Evolutionary conservation across 2,888 invertebrate genomes (phyloP).

Genomic region (Hydrotaea diabolus): DNA sequence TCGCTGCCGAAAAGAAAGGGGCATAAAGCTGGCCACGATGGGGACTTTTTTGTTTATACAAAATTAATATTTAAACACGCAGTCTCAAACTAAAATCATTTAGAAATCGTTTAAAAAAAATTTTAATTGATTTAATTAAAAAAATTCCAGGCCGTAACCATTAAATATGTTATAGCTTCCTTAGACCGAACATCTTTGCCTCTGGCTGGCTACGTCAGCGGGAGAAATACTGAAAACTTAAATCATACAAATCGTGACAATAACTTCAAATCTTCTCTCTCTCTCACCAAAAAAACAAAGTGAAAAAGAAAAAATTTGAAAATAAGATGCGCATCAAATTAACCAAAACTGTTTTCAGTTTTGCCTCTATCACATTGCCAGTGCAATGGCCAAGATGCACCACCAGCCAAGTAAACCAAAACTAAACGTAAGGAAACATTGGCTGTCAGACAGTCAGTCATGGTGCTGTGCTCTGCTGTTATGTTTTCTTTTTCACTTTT

Average conservation of each 20-base stretch:
- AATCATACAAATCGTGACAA: conserved; percentile 64
- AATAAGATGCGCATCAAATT: conserved; percentile 61
- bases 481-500: background rate
- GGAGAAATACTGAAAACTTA: too few species aligned
- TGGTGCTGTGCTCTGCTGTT: conserved; percentile 4
- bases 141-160: too few species aligned
- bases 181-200: too few species aligned
- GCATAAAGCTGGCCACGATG: too few species aligned
- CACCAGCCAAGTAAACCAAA: conserved; percentile 1
- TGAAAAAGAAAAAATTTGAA: background rate
- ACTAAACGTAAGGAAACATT: background rate
- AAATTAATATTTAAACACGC: too few species aligned
- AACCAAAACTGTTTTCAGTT: conserved; percentile 34
- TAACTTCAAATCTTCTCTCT: conserved; percentile 47
- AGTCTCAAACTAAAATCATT: too few species aligned
- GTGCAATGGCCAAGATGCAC: conserved; percentile 23
- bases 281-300: background rate
- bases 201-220: too few species aligned
- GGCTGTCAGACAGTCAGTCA: conserved; percentile 37
- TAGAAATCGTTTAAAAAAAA: too few species aligned
- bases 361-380: background rate
- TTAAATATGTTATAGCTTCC: too few species aligned
- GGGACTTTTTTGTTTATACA: too few species aligned
- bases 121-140: too few species aligned
- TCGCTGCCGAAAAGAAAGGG: too few species aligned